phyloP scores from a whole-genome alignment of 2,113 vertebrate genomes.

The Columbina picui region DNA sequence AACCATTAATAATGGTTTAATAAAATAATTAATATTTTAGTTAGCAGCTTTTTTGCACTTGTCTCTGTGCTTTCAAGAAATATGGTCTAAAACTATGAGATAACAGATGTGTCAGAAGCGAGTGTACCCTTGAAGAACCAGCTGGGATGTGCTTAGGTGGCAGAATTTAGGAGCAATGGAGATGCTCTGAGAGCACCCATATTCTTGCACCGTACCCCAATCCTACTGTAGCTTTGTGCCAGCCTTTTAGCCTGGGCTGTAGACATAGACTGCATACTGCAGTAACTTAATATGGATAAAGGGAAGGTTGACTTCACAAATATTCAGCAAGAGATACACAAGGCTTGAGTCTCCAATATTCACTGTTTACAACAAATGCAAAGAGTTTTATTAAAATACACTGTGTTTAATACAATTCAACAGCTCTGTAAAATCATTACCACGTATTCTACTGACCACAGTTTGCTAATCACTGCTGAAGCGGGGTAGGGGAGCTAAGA shows the following conservation, averaged over 20 bases:
- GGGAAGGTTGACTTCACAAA: not conserved
- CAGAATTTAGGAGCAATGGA: not conserved
- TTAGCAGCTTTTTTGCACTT: not conserved
- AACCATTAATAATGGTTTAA: not conserved
- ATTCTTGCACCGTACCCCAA: not conserved
- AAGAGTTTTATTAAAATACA: not conserved
- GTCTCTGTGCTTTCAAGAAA: not conserved
- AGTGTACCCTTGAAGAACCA: not conserved
- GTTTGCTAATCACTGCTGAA: not conserved
- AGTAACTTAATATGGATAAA: not conserved
- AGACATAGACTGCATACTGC: not conserved
- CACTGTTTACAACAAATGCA: not conserved
- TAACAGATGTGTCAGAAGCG: not conserved
- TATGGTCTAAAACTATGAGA: rapidly evolving
- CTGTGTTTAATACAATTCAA: not conserved
- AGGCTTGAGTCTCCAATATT: not conserved
- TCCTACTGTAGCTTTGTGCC: not conserved
- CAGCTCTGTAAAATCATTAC: not conserved
- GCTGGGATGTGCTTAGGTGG: rapidly evolving
- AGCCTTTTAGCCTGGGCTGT: not conserved
- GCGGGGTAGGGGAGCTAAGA: not conserved
- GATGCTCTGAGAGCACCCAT: not conserved
- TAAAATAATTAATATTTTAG: not conserved
- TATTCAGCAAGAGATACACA: not conserved
- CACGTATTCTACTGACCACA: rapidly evolving